A percentile compares a stretch with the other conserved stretches of the same genome.
Evolutionary conservation across 2,888 invertebrate genomes (phyloP).

Genomic region (Idaea straminata): DNA sequence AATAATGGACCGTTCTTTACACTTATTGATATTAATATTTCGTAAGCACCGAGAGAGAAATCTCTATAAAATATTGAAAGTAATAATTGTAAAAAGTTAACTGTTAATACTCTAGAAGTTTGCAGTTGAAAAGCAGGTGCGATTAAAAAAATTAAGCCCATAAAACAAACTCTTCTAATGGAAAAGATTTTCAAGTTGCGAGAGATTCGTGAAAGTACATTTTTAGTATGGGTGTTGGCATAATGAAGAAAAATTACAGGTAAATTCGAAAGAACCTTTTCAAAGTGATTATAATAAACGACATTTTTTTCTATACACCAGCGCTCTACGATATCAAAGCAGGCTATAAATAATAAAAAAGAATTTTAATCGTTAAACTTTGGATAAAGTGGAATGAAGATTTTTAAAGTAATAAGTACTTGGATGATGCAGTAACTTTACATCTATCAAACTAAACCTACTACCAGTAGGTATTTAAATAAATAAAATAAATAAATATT

Average conservation of each 20-base stretch:
- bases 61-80: slow-evolving; percentile 1
- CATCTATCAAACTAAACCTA: not conserved
- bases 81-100: not conserved
- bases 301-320: not conserved
- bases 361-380: not conserved
- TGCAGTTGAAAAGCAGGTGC: slow-evolving; percentile 36
- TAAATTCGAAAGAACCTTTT: not conserved
- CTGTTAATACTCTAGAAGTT: slow-evolving; percentile 24
- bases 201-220: slow-evolving; percentile 10
- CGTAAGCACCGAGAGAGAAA: not conserved
- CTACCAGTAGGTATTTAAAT: not conserved
- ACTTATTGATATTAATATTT: not conserved
- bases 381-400: not conserved
- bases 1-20: not conserved
- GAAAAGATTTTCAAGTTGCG: slow-evolving; percentile 15
- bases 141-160: slow-evolving; percentile 34
- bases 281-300: not conserved
- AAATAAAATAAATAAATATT: too few relatives aligned
- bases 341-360: not conserved
- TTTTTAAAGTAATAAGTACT: not conserved
- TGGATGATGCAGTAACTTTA: not conserved
- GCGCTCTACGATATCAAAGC: not conserved
- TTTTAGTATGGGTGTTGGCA: slow-evolving; percentile 9
- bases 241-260: slow-evolving; percentile 3
- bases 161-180: slow-evolving; percentile 20